Evolutionary conservation across 2,113 vertebrate species (phyloP).

Genomic region (Ceratotherium simum): DNA sequence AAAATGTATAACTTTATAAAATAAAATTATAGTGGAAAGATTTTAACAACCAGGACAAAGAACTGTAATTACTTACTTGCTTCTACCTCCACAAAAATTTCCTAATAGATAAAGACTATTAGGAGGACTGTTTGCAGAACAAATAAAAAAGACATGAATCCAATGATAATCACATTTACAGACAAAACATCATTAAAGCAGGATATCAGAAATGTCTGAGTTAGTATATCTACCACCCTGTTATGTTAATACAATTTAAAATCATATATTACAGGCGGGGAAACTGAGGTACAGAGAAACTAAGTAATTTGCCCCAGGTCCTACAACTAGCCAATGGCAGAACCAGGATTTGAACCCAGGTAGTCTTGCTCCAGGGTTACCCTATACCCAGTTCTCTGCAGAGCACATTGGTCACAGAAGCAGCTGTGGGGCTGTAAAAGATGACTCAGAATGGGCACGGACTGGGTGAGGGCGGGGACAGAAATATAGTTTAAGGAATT

Average conservation of each 20-base stretch:
- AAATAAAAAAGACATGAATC: neutral
- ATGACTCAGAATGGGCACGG: neutral
- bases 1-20: conserved; percentile 33
- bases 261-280: neutral
- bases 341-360: neutral
- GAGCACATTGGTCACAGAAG: neutral
- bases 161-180: neutral
- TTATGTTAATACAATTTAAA: neutral
- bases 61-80: neutral
- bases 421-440: neutral
- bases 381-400: neutral
- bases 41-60: conserved; percentile 11
- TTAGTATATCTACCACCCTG: neutral
- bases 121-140: neutral
- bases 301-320: neutral
- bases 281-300: neutral
- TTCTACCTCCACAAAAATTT: conserved; percentile 8
- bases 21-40: conserved; percentile 1
- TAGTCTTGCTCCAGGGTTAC: neutral
- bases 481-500: neutral
- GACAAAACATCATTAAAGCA: neutral
- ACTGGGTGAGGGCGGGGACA: fast-evolving
- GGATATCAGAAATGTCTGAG: neutral
- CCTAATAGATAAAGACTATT: neutral
- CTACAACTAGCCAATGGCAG: neutral